These are phyloP conservation scores for Cyprinodon tularosa DNA, from an alignment of 2,113 vertebrate genomes.

Conservation along the genomic window DNA sequence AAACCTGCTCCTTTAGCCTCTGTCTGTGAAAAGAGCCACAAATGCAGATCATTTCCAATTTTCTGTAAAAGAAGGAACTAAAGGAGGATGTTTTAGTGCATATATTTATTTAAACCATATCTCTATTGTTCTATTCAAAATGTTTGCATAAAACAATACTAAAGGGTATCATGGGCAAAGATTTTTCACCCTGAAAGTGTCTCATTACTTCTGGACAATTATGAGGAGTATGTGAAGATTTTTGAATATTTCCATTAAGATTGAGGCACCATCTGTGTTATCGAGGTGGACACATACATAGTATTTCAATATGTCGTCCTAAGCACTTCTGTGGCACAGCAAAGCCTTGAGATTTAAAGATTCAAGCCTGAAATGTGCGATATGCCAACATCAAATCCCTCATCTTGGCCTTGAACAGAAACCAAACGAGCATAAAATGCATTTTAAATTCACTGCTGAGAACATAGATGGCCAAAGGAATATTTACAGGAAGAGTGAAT, in stretches of 20 bases:
- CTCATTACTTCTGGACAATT: neutral
- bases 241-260: neutral
- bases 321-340: neutral
- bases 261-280: neutral
- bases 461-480: slow-evolving; percentile 35
- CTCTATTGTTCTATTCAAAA: neutral
- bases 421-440: slow-evolving; percentile 36
- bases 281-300: neutral
- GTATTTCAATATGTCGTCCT: neutral
- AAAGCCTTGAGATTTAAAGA: slow-evolving; percentile 4
- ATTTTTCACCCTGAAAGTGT: neutral
- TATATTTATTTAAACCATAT: neutral
- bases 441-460: slow-evolving; percentile 26
- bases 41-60: neutral
- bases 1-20: neutral
- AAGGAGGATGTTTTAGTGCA: neutral
- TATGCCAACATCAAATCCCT: slow-evolving; percentile 3
- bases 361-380: slow-evolving; percentile 9
- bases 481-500: slow-evolving; percentile 28
- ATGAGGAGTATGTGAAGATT: neutral
- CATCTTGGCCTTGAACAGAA: slow-evolving; percentile 28
- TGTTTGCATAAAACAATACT: neutral
- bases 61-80: neutral
- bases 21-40: neutral
- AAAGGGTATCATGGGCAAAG: neutral